Evolutionary conservation across 2,113 vertebrate genomes (phyloP).

Genomic region (Empidonax traillii): DNA sequence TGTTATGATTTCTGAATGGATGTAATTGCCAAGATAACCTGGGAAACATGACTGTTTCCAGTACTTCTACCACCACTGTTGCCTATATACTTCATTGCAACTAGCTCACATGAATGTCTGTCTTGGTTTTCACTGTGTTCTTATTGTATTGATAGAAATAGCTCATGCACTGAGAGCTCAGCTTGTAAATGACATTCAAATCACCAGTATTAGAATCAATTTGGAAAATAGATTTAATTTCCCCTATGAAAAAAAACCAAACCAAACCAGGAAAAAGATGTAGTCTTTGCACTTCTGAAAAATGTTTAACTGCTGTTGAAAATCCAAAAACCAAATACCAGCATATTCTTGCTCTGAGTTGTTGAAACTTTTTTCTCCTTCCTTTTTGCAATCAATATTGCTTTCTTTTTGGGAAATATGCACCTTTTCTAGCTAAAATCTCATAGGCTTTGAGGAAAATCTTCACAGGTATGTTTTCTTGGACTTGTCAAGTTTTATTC

Average conservation of each 20-base stretch:
- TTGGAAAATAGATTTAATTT: not conserved
- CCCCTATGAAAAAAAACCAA: not conserved
- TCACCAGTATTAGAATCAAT: not conserved
- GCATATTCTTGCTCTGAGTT: not conserved
- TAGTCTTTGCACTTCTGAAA: not conserved
- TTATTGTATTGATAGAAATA: not conserved
- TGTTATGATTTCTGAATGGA: not conserved
- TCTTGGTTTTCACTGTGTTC: not conserved
- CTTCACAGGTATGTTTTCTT: not conserved
- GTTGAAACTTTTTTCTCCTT: not conserved
- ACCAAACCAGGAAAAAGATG: not conserved
- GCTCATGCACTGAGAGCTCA: not conserved
- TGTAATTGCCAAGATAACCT: not conserved
- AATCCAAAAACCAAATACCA: not conserved
- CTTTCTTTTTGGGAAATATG: not conserved
- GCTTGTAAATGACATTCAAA: not conserved
- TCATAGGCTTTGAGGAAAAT: not conserved
- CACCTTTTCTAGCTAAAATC: not conserved
- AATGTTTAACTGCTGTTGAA: not conserved
- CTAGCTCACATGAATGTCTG: not conserved
- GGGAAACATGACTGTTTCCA: not conserved
- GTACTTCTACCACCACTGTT: not conserved
- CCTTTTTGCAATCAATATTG: not conserved
- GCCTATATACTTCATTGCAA: not conserved
- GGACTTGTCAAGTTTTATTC: not conserved